phyloP scores from a whole-genome alignment of 2,797 vertebrate species.

The Microcaecilia unicolor region DNA sequence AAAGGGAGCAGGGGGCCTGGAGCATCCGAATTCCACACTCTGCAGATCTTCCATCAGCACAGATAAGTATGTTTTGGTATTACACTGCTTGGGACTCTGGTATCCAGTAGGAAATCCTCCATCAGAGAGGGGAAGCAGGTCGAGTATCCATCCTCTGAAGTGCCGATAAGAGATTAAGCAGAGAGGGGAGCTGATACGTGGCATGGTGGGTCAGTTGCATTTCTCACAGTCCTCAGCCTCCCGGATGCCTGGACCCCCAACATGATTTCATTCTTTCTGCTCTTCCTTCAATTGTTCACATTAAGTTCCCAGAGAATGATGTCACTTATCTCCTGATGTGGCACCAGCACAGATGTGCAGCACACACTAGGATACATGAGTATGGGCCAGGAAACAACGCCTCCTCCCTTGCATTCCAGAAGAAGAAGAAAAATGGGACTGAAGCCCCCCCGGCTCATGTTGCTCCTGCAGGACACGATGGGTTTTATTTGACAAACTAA shows the following conservation, averaged over 20 bases:
- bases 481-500: too few species aligned
- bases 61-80: neutral
- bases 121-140: neutral
- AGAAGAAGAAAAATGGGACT: neutral
- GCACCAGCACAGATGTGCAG: neutral
- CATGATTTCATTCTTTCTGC: neutral
- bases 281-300: conserved; percentile 11
- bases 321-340: neutral
- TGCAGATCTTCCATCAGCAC: too few species aligned
- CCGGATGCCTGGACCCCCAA: accelerated
- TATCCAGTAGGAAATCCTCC: neutral
- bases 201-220: accelerated
- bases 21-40: too few species aligned
- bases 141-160: neutral
- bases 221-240: neutral
- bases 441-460: too few species aligned
- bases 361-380: neutral
- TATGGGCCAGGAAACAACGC: neutral
- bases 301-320: neutral
- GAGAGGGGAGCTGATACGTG: neutral
- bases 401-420: neutral
- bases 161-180: neutral
- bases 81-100: neutral
- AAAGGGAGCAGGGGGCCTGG: too few species aligned
- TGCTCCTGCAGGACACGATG: too few species aligned